Conservation (phyloP, 1,140 invertebrate species). For the Magallana angulata region DNA sequence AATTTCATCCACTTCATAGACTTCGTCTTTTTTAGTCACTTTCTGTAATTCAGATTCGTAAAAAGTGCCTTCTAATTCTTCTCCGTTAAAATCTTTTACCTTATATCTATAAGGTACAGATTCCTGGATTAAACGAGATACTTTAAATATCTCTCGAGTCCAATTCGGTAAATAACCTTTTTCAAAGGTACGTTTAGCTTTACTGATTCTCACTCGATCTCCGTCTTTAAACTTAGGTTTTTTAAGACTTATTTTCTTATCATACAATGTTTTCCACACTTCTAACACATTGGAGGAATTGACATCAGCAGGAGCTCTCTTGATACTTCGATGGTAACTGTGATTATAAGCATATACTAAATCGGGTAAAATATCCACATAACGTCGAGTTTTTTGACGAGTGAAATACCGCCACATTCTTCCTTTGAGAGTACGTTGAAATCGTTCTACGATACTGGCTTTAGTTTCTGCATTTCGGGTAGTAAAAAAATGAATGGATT, state of each 20-base stretch:
- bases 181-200: constrained; percentile 50
- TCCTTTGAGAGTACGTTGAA: constrained; percentile 40
- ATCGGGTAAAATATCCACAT: constrained; percentile 43
- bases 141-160: constrained; percentile 23
- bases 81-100: constrained; percentile 16
- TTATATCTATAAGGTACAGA: neutral
- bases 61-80: constrained; percentile 39
- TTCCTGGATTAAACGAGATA: neutral
- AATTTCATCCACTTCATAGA: constrained; percentile 11
- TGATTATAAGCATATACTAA: constrained; percentile 38
- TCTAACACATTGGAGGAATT: neutral
- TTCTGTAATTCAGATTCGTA: constrained; percentile 43
- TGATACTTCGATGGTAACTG: constrained; percentile 25
- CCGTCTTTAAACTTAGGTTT: constrained; percentile 8
- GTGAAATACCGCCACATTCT: constrained; percentile 53
- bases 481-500: constrained; percentile 17
- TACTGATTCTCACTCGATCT: constrained; percentile 43
- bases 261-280: constrained; percentile 32
- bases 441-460: constrained; percentile 48
- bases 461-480: constrained; percentile 23
- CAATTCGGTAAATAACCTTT: constrained; percentile 52
- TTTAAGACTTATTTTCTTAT: neutral
- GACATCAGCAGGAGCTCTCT: constrained; percentile 9
- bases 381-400: constrained; percentile 7
- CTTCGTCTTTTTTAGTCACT: neutral